A percentile compares a stretch with the other conserved stretches of the same genome.
These are phyloP conservation scores for Heliconius sara DNA, from an alignment of 2,888 invertebrate genomes.

Conservation along the genomic window DNA sequence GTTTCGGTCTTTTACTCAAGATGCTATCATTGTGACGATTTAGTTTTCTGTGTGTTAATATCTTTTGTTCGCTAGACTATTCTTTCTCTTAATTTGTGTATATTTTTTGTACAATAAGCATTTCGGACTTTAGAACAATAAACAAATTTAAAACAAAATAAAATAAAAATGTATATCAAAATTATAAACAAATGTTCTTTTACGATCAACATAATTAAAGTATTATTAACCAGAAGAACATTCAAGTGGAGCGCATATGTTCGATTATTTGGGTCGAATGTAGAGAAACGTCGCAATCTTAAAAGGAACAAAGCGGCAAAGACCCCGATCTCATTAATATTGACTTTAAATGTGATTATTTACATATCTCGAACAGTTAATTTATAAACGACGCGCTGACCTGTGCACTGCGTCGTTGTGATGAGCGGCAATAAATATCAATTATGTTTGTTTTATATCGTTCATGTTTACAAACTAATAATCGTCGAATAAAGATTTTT, in stretches of 20 bases:
- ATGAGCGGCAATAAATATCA: conserved; percentile 30
- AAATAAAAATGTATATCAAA: no score
- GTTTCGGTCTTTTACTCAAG: conserved; percentile 40
- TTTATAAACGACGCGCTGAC: conserved; percentile 53
- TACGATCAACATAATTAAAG: neutral
- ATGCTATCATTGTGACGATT: conserved; percentile 37
- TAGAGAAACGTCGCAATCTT: conserved; percentile 12
- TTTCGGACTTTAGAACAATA: neutral
- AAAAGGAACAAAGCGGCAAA: conserved; percentile 20
- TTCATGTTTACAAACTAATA: neutral
- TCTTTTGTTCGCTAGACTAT: neutral
- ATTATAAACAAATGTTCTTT: neutral
- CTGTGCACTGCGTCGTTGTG: conserved; percentile 45
- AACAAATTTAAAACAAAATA: no score
- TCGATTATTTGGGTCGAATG: conserved; percentile 24
- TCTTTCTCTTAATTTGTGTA: neutral
- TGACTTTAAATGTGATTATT: conserved; percentile 61
- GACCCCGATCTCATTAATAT: conserved; percentile 49
- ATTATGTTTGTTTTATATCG: conserved; percentile 20
- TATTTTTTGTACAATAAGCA: neutral
- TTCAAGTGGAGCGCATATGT: neutral
- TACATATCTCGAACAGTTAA: conserved; percentile 57
- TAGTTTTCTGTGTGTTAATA: conserved; percentile 26
- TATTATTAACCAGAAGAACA: neutral
- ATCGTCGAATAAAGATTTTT: neutral